Conservation (phyloP, 1,140 invertebrate species). For the Drosophila asahinai region DNA sequence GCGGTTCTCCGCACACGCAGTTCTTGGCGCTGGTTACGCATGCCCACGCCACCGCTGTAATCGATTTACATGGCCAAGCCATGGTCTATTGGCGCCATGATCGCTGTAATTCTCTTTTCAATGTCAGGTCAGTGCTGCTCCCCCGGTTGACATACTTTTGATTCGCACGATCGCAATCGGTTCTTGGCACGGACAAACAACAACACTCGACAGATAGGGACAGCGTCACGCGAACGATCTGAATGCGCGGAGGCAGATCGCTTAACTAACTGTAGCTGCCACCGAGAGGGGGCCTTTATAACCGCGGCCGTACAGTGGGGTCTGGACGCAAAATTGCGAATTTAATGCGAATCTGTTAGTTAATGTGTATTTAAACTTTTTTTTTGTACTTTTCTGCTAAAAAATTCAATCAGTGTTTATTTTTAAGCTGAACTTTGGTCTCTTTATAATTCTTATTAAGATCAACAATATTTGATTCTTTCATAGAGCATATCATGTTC, state of each 20-base stretch:
- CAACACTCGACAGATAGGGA: conserved; percentile 4
- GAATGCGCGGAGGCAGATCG: conserved; percentile 8
- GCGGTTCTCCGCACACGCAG: conserved; percentile 38
- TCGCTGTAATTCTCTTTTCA: conserved; percentile 41
- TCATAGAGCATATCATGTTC: no score
- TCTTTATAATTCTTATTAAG: no score
- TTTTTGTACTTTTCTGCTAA: no score
- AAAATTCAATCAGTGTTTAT: no score
- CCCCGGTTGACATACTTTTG: conserved; percentile 54
- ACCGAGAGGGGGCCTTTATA: conserved; percentile 24
- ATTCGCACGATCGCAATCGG: conserved; percentile 31
- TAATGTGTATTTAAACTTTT: no score
- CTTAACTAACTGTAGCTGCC: conserved; percentile 18
- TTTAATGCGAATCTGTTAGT: neutral
- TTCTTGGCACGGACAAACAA: conserved; percentile 24
- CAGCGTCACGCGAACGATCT: neutral
- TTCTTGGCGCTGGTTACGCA: conserved; percentile 29
- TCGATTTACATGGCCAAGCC: conserved; percentile 10
- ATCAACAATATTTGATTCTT: no score
- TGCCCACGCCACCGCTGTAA: conserved; percentile 5
- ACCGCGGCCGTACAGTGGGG: conserved; percentile 3
- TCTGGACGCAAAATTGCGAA: no score
- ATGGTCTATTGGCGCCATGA: conserved; percentile 17
- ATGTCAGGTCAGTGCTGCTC: conserved; percentile 42
- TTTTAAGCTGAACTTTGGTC: no score